These are phyloP conservation scores for Chrosomus eos DNA, from an alignment of 2,797 vertebrate genomes.

Conservation along the genomic window DNA sequence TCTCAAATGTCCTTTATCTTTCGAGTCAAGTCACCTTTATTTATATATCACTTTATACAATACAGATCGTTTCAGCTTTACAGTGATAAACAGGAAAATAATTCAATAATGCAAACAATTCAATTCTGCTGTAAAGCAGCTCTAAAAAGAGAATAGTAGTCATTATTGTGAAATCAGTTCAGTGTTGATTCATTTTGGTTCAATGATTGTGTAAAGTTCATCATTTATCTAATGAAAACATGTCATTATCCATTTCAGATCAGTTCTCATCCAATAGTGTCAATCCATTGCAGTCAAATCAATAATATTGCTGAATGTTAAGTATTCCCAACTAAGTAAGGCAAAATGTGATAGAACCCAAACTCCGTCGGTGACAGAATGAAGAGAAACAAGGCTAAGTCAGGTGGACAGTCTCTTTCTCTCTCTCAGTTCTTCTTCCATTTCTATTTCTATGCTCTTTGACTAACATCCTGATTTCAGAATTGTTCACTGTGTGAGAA, in stretches of 20 bases:
- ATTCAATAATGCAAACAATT: too few relatives aligned
- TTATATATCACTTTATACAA: background rate
- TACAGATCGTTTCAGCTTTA: too few relatives aligned
- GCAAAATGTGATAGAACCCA: background rate
- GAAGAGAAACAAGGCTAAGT: background rate
- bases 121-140: too few relatives aligned
- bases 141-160: too few relatives aligned
- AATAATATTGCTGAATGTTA: background rate
- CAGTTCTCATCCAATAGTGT: background rate
- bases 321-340: background rate
- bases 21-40: background rate
- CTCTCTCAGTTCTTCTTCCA: constrained; percentile 24
- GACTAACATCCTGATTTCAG: background rate
- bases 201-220: background rate
- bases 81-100: too few relatives aligned
- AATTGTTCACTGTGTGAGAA: background rate
- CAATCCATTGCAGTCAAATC: background rate
- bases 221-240: background rate
- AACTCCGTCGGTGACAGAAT: background rate
- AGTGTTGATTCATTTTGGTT: background rate
- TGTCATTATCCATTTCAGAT: too few relatives aligned
- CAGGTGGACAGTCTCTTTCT: background rate
- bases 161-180: background rate
- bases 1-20: background rate
- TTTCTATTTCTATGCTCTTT: background rate